These are phyloP conservation scores for Pseudococcus viburni DNA, from an alignment of 2,888 invertebrate genomes.

Conservation along the genomic window DNA sequence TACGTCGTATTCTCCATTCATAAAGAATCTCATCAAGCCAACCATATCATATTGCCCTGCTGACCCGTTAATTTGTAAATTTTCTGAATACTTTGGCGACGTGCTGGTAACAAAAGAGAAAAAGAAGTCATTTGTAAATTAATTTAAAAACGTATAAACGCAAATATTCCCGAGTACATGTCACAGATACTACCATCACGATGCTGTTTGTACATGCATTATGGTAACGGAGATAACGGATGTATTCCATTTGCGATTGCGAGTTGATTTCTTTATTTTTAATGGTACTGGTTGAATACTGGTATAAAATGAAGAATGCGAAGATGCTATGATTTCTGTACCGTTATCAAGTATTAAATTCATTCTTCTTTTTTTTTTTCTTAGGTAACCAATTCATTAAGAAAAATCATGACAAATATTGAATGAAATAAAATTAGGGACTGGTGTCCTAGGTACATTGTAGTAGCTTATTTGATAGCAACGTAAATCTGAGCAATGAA, in stretches of 20 bases:
- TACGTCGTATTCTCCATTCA: conserved; percentile 1
- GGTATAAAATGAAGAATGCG: conserved; percentile 16
- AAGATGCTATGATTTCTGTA: conserved; percentile 14
- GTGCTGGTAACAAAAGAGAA: conserved; percentile 3
- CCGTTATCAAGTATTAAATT: conserved; percentile 6
- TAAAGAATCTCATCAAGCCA: conserved; percentile 4
- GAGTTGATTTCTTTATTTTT: conserved; percentile 35
- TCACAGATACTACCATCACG: conserved; percentile 6
- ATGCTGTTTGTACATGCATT: conserved; percentile 24
- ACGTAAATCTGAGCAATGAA: too few relatives aligned
- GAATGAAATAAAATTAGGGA: background rate
- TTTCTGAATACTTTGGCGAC: background rate
- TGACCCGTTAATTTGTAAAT: conserved; percentile 53
- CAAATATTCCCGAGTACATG: conserved; percentile 28
- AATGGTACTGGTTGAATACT: background rate
- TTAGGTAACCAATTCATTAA: background rate
- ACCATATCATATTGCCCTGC: conserved; percentile 28
- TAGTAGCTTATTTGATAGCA: too few relatives aligned
- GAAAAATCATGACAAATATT: background rate
- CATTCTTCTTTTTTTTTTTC: background rate
- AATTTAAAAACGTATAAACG: conserved; percentile 43
- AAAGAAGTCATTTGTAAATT: conserved; percentile 41
- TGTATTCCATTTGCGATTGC: background rate
- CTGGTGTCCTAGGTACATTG: too few relatives aligned
- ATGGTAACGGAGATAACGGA: conserved; percentile 53